Evolutionary conservation across 2,888 invertebrate species (phyloP), one percentile per base, ranked within the genome.

Genomic region (Blastobasis lacticolella): DNA sequence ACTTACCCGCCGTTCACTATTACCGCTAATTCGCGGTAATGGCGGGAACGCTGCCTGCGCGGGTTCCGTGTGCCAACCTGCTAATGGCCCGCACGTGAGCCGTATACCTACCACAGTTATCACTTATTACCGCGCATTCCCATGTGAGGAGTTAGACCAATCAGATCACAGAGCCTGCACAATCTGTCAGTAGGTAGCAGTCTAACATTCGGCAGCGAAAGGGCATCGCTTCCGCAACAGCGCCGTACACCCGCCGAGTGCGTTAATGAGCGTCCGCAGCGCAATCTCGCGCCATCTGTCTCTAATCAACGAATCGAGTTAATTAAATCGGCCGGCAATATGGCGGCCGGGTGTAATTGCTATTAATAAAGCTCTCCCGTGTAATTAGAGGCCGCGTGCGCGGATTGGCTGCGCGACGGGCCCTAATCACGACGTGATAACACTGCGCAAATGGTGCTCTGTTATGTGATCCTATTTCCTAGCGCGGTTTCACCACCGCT

Each of bases 321-420:
- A 86, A 88, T 88, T 85, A 87, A 88, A 87, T 84, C 83, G 84
- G 23, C 78, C 75, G 74, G 82, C 84, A 87, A 83, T 81, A 87
- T 87, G 87, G 87, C 87, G 84, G 78, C 81, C 81, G 67, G 77
- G 75, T 78, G 81, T 85, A 82, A 87, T 87, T 86, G 85, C 87
- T 87, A 88, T 84, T 88, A 86, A 88, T 88, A 88, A 86, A 86
- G 84, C 81, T 78, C 81, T 82, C 81, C 85, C 81, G 84, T 82
- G 83, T 86, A 87, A 88, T 87, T 83, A 85, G 84, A 78, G 70
- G 76, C 71, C 65, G 60, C 71, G 76, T 63, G 74, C 79, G 76
- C 77, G 77, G 84, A 87, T 86, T 85, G 87, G 87, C 70, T 76
- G 78, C 71, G 71, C 73, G 67, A 64, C 71, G 74, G 66, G 71